Evolutionary conservation across 2,888 invertebrate species (phyloP), one percentile per base, ranked within the genome.

Genomic region (Yponomeuta malinellus): DNA sequence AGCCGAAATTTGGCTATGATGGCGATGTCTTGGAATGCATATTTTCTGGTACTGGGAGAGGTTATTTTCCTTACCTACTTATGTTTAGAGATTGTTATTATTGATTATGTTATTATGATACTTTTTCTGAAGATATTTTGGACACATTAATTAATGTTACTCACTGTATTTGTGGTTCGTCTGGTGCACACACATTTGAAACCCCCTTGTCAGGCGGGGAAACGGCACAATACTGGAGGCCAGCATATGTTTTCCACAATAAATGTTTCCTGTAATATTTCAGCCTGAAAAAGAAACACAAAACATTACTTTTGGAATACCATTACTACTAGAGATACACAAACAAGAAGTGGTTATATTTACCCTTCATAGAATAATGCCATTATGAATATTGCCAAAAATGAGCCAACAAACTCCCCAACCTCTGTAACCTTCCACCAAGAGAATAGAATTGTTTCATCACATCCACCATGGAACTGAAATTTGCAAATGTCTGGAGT

Each of bases 321-420:
- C 2, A 4, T 2, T 52, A 52, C 10, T 2, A 9, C 3, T 59
- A 59, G 6, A 52, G 52, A 2, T 59, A 59, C 15, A 43, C 29
- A 65, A 31, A 31, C 66, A 68, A 68, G 31, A 23, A n/a, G 29
- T 65, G 23, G 31, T 12, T 37, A 31, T 70, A 71, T 97, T 73
- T 96, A 94, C 77, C 98, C 98, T 93, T 99, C 99, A 86, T 99
- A 99, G 43, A 98, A 91, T 71, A 98, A 94, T 8, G 98, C 98
- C 94, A 99, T 94, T 74, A 98, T 92, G 83, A 98, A 97, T 79
- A 99, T 97, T 68, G 96, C 96, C 74, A 98, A 89, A 93, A 98
- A 98, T 5, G 99, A 98, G 66, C 96, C 96, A 72, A 98, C 88
- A 78, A 99, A 94, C 72, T 96, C 96, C 67, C 95, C 95, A 71